Evolutionary conservation across 2,113 vertebrate species (phyloP), one percentile per base, ranked within the genome.

Genomic region (Microtus ochrogaster): DNA sequence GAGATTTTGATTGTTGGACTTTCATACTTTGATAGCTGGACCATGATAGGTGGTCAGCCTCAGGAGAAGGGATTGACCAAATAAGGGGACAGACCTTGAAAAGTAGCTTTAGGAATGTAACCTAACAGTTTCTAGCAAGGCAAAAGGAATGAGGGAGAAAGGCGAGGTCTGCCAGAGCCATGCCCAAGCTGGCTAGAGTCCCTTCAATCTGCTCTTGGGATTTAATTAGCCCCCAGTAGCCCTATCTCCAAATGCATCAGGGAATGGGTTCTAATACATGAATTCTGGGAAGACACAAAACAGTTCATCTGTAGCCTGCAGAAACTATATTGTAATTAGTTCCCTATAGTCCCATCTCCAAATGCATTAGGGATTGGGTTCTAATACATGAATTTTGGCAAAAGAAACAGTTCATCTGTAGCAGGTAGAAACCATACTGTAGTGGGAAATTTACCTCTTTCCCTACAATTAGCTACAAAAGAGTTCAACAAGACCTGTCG

Each of bases 381-480:
- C 49, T 26, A 70, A 63, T 41, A 90, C 3, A 78, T 26, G 63
- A 52, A 85, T 85, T 63, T 22, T 19, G 6, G 7, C 26, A 95
- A 41, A n/a, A 84, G 44, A 81, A 92, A 92, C 21, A 78, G 84
- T 81, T 47, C 52, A 55, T 44, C 66, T 58, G 41, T 1, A 92
- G 58, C 33, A 41, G 55, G n/a, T 41, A 41, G 61, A 91, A 85
- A 93, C 68, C 28, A 83, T 28, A 65, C 52, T 77, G 41, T n/a
- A 87, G 26, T 78, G 41, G 63, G 10, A 73, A 90, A 90, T 94
- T 95, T 70, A 58, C 41, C 30, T 49, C 83, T 90, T 73, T 28
- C 81, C 63, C 74, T 94, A 66, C 79, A 94, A 90, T 89, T 86
- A 90, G 21, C 73, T 61, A 95, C 65, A n/a, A 73, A 52, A 66